Conservation (phyloP, 2,113 vertebrate genomes). For the Megalops atlanticus region DNA sequence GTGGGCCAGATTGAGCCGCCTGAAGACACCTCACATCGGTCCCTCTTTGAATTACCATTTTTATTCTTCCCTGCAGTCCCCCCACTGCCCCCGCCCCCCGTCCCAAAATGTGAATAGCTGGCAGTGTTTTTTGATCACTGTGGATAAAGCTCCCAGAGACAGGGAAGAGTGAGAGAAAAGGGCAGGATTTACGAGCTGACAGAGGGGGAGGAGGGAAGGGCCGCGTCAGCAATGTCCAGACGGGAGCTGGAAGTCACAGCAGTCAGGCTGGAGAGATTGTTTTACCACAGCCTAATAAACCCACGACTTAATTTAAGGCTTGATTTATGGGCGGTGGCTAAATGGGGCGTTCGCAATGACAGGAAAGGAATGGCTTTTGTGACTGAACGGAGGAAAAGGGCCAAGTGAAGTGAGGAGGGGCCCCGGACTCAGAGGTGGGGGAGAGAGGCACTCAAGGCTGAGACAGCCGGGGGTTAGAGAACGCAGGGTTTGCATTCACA, state of each 20-base stretch:
- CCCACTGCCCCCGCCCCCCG: not conserved
- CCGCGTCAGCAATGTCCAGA: slow-evolving; percentile 49
- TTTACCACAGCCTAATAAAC: slow-evolving; percentile 63
- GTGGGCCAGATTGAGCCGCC: no score
- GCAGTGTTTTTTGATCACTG: not conserved
- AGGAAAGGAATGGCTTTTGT: slow-evolving; percentile 52
- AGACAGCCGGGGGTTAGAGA: not conserved
- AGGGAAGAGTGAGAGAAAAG: not conserved
- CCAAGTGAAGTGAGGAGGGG: slow-evolving; percentile 26
- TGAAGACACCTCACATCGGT: no score
- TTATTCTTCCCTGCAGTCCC: no score
- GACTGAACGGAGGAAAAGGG: slow-evolving; percentile 36
- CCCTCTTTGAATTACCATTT: no score
- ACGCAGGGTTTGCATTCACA: slow-evolving; percentile 10
- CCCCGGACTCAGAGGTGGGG: not conserved
- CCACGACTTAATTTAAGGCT: slow-evolving; percentile 58
- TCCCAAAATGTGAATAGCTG: not conserved
- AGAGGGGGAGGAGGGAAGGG: slow-evolving; percentile 20
- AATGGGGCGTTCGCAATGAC: slow-evolving; percentile 52
- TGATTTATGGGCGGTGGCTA: slow-evolving; percentile 57
- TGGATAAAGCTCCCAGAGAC: not conserved
- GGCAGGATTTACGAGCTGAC: slow-evolving; percentile 27
- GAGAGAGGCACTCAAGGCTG: not conserved
- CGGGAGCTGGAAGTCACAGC: slow-evolving; percentile 39
- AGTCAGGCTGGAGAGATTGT: slow-evolving; percentile 44